phyloP scores from a whole-genome alignment of 2,113 vertebrate species.

The Raphicerus campestris region DNA sequence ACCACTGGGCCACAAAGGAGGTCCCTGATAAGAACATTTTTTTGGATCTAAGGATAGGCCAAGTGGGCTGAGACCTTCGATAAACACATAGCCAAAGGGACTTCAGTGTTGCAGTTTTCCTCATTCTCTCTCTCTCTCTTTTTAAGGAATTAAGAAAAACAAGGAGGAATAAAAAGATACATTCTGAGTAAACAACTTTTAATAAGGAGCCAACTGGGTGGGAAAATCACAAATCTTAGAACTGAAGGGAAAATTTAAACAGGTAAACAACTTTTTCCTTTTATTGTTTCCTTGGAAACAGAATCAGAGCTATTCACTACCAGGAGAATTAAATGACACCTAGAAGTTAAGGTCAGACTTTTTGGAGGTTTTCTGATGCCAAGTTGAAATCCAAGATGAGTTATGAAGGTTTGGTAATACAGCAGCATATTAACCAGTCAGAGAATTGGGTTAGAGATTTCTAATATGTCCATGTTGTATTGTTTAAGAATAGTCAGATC shows the following conservation, averaged over 20 bases:
- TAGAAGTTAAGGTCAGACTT: background rate
- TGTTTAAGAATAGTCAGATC: background rate
- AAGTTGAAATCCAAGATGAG: constrained; percentile 30
- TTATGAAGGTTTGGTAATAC: background rate
- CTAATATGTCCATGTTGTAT: background rate
- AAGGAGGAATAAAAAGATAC: background rate
- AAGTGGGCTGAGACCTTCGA: background rate
- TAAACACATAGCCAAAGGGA: background rate
- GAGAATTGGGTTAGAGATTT: background rate
- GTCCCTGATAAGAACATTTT: background rate
- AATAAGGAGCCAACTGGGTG: constrained; percentile 8
- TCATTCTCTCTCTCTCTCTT: background rate
- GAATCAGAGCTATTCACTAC: background rate
- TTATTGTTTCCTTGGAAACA: constrained; percentile 41
- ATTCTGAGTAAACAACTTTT: background rate
- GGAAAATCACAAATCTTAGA: background rate
- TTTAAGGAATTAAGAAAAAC: background rate
- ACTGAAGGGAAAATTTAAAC: background rate
- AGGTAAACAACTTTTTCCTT: background rate
- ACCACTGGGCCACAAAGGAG: background rate
- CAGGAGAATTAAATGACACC: background rate
- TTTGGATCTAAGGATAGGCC: background rate
- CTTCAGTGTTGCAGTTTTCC: background rate
- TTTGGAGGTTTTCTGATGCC: constrained; percentile 16
- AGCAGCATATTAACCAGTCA: background rate